A percentile compares a stretch with the other conserved stretches of the same genome.
Conservation (phyloP, 2,797 vertebrate species). For the Hephaestus fuliginosus region DNA sequence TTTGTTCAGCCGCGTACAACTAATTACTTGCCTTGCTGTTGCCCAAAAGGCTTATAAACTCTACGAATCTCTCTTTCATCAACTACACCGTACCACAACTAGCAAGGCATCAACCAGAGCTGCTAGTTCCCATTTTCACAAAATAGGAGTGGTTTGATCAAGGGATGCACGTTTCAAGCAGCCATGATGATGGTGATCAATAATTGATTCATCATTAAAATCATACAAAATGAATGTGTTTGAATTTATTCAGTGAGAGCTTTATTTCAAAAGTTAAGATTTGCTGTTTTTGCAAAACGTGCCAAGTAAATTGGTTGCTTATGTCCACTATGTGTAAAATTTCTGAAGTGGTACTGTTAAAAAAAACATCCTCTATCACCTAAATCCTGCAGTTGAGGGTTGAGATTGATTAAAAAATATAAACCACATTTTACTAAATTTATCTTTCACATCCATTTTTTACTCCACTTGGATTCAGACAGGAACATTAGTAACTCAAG, state of each 20-base stretch:
- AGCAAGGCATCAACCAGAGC: neutral
- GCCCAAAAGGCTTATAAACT: neutral
- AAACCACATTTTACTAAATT: neutral
- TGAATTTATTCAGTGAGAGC: neutral
- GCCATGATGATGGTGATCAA: neutral
- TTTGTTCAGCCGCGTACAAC: neutral
- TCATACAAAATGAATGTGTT: neutral
- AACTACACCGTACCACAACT: neutral
- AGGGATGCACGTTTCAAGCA: neutral
- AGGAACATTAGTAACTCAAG: neutral
- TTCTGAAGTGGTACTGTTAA: neutral
- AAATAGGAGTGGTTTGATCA: neutral
- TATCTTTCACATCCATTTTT: neutral
- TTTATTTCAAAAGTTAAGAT: neutral
- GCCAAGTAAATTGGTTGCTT: neutral
- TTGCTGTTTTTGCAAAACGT: neutral
- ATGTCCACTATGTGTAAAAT: neutral
- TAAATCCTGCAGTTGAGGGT: neutral
- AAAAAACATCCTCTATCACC: neutral
- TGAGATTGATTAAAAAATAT: neutral
- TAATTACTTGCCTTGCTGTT: neutral
- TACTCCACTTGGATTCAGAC: neutral
- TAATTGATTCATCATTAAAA: neutral
- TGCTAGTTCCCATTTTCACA: neutral
- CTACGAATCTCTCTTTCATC: slow-evolving; percentile 13